These are phyloP conservation scores for Tapirus terrestris DNA, from an alignment of 2,113 vertebrate genomes.

Conservation along the genomic window DNA sequence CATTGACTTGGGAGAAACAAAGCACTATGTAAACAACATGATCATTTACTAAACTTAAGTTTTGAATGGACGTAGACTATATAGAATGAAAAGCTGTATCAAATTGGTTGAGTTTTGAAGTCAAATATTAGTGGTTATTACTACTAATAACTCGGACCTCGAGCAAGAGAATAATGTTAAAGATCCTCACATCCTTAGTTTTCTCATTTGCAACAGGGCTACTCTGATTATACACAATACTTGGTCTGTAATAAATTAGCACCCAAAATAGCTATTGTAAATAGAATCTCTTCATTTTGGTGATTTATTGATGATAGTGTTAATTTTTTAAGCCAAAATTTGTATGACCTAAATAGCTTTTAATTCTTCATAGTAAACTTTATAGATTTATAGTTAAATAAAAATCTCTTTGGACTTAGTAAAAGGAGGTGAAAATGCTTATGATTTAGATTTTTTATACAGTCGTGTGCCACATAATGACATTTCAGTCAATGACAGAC, in stretches of 20 bases:
- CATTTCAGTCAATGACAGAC: no score
- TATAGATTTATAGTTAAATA: background rate
- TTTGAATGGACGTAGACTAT: background rate
- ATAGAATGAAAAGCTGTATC: background rate
- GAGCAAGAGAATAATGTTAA: background rate
- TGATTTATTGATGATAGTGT: background rate
- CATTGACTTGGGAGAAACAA: background rate
- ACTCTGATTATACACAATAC: background rate
- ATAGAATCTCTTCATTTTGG: background rate
- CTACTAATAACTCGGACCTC: background rate
- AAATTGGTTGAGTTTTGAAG: slow-evolving; percentile 18
- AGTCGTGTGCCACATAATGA: no score
- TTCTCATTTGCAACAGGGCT: background rate
- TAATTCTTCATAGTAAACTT: slow-evolving; percentile 31
- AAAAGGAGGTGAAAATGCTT: slow-evolving; percentile 13
- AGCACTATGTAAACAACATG: background rate
- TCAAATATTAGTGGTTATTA: background rate
- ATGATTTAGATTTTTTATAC: background rate
- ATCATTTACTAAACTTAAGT: background rate
- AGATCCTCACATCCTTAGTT: background rate
- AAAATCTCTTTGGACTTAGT: background rate
- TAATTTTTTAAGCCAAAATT: slow-evolving; percentile 1
- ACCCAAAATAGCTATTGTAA: background rate
- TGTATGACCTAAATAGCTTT: background rate
- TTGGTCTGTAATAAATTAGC: background rate